Conservation (phyloP, 2,113 vertebrate genomes). For the Phrynosoma blainvillii region DNA sequence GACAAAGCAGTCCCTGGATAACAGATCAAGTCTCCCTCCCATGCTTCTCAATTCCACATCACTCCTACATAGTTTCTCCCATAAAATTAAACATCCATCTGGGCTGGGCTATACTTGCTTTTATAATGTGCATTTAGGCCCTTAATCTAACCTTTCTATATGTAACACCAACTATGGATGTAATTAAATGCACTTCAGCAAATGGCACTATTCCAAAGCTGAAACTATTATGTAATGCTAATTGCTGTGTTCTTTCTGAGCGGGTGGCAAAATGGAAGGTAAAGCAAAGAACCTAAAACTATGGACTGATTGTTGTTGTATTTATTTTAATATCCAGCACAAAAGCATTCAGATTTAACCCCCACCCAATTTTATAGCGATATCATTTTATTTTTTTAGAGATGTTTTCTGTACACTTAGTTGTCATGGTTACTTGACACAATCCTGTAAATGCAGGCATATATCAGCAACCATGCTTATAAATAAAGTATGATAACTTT, state of each 20-base stretch:
- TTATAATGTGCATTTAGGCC: neutral
- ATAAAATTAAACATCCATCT: neutral
- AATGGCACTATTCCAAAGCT: neutral
- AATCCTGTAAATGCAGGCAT: neutral
- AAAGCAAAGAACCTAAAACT: neutral
- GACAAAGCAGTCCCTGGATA: neutral
- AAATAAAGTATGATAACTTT: neutral
- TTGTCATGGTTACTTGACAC: neutral
- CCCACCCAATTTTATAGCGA: neutral
- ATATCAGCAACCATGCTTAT: neutral
- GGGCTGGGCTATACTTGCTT: neutral
- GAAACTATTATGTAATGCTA: conserved; percentile 13
- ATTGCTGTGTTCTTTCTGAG: conserved; percentile 8
- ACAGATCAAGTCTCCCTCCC: neutral
- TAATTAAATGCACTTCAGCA: neutral
- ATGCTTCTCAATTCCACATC: neutral
- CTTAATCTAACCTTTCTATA: neutral
- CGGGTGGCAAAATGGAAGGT: conserved; percentile 7
- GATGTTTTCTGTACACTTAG: neutral
- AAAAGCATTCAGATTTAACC: neutral
- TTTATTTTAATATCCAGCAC: neutral
- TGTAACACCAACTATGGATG: neutral
- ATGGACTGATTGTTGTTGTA: neutral
- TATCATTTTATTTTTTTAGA: neutral
- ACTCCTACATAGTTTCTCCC: neutral